Evolutionary conservation across 2,888 invertebrate genomes (phyloP).

Genomic region (Mimachlamys varia): DNA sequence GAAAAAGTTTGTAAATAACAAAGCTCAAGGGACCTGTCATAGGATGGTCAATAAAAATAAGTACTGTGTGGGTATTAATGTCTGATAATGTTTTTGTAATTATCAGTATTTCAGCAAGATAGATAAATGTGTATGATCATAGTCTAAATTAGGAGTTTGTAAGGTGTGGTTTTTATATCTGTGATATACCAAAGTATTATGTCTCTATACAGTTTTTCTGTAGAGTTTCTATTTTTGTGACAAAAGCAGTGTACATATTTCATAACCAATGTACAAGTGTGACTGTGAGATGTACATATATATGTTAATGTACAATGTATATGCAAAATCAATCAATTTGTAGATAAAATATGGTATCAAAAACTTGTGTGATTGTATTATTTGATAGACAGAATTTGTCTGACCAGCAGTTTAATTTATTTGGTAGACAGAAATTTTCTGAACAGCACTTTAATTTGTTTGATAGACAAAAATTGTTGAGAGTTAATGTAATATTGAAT

Average conservation of each 20-base stretch:
- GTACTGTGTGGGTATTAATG: no score
- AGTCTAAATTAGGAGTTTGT: background rate
- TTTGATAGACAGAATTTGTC: no score
- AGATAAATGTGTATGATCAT: background rate
- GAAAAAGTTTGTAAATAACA: no score
- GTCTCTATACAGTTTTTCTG: background rate
- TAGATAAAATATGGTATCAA: background rate
- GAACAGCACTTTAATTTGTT: no score
- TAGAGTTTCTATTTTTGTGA: background rate
- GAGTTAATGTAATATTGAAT: no score
- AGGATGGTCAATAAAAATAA: no score
- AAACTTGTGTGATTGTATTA: background rate
- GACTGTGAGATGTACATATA: background rate
- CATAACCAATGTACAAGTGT: background rate
- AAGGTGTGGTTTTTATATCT: background rate
- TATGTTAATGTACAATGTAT: background rate
- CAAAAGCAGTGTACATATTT: background rate
- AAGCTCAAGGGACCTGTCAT: no score
- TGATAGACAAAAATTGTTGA: no score
- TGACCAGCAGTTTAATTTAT: no score
- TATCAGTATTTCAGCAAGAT: no score
- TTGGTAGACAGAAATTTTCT: no score
- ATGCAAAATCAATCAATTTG: background rate
- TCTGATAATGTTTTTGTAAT: no score
- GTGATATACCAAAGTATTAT: constrained; percentile 1